Evolutionary conservation across 2,888 invertebrate genomes (phyloP).

Genomic region (Bhutanitis thaidina): DNA sequence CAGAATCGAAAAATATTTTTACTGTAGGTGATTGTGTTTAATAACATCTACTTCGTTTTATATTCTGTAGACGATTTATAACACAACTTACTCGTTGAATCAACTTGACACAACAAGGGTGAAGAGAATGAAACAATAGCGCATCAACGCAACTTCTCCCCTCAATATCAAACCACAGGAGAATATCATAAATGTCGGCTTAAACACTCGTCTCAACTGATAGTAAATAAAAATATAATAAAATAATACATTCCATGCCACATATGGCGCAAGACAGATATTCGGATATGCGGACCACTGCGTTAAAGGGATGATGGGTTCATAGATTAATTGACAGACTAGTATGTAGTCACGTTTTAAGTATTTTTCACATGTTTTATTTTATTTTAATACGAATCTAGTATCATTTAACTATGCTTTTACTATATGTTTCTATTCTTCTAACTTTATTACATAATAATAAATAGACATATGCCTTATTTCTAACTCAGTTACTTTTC

Average conservation of each 20-base stretch:
- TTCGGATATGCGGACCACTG: constrained; percentile 33
- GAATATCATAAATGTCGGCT: constrained; percentile 78
- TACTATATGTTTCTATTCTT: too few species aligned
- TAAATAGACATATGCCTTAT: too few species aligned
- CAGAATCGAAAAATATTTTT: constrained; percentile 4
- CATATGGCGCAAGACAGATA: constrained; percentile 61
- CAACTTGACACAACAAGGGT: constrained; percentile 65
- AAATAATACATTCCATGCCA: constrained; percentile 74
- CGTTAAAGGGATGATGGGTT: constrained; percentile 22
- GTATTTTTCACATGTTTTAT: too few species aligned
- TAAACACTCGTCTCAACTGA: constrained; percentile 75
- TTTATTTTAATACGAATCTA: too few species aligned
- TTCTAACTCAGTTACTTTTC: too few species aligned
- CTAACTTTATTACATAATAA: too few species aligned
- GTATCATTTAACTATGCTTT: too few species aligned
- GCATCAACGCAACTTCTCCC: constrained; percentile 58
- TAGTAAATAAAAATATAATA: constrained; percentile 78
- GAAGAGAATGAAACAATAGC: constrained; percentile 67
- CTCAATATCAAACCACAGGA: constrained; percentile 65
- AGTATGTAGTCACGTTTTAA: not conserved
- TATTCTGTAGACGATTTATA: constrained; percentile 9
- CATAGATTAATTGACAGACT: constrained; percentile 25
- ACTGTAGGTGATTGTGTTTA: not conserved
- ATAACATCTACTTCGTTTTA: not conserved
- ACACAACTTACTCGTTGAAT: constrained; percentile 39